Evolutionary conservation across 2,888 invertebrate species (phyloP).

Genomic region (Seira ritae): DNA sequence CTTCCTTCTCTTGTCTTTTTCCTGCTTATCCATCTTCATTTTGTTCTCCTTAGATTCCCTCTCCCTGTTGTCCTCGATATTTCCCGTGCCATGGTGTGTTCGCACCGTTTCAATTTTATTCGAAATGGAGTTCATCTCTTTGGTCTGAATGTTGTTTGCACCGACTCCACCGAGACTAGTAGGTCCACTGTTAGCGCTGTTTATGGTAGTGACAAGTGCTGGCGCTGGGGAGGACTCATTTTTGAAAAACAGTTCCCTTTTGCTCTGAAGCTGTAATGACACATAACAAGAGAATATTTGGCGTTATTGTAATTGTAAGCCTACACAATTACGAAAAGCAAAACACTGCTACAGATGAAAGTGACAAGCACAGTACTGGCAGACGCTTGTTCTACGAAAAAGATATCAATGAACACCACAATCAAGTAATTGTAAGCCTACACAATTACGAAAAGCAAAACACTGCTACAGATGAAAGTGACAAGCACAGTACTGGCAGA

Average conservation of each 20-base stretch:
- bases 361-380: no score
- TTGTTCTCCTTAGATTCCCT: conserved; percentile 74
- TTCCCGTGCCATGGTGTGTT: conserved; percentile 59
- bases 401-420: no score
- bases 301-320: no score
- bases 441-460: no score
- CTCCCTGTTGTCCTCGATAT: conserved; percentile 73
- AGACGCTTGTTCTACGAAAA: no score
- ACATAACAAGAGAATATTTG: neutral
- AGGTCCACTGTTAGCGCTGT: conserved; percentile 75
- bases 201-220: conserved; percentile 76
- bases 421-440: no score
- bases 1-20: conserved; percentile 77
- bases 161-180: conserved; percentile 77
- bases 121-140: conserved; percentile 69
- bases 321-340: no score
- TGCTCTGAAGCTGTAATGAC: conserved; percentile 83
- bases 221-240: conserved; percentile 75
- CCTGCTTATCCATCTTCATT: conserved; percentile 70
- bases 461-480: no score
- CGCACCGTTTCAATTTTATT: conserved; percentile 73
- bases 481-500: no score
- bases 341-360: no score
- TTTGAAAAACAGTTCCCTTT: conserved; percentile 92
- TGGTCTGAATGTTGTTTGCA: conserved; percentile 77